Base-by-base conservation (phyloP, 2,797 vertebrate genomes). In the Glossophaga mutica region DNA sequence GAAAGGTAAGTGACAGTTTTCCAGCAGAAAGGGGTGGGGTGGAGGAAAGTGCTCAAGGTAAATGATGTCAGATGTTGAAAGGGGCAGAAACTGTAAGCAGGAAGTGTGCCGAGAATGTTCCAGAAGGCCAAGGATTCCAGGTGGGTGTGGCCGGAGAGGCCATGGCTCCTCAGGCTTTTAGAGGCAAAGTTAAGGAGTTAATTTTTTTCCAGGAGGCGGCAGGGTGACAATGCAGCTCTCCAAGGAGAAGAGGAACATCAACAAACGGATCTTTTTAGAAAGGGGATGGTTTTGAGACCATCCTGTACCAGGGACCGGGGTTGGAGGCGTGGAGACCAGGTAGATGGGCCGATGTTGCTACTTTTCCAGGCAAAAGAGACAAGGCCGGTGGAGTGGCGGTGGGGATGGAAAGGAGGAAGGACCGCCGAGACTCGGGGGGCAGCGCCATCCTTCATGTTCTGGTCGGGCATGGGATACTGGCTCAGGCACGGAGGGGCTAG, bases 1-100 rank as follows among this genome's bases (percentile, higher is more conserved):
- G 81, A 59, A 82, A 89, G 44, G 44, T 29, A 10, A 91, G 26
- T 29, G 29, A 88, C 44, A 78, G 42, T 44, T 52, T 92, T 76
- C 70, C n/a, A 52, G 71, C 70, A 48, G 81, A 77, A 82, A 22
- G 7, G 46, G 37, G 18, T 78, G 18, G 15, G 32, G 34, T 57
- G 2, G 83, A 81, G 59, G 52, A 48, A 68, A 21, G 22, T 24
- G 5, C 12, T 48, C 39, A 5, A n/a, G 12, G 48, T 16, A 62
- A 67, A 89, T 22, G 62, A 39, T 8, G 15, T 29, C 44, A 55
- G 21, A 42, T 15, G n/a, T 37, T 65, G 34, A 65, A 50, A 62
- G 21, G 21, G 37, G 29, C 29, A 62, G 62, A 76, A 34, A 34
- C 0, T 19, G 32, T 39, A n/a, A 57, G 48, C 29, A 24, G 1